Base-by-base conservation (phyloP, 2,888 invertebrate species). In the Polymixis lichenea region DNA sequence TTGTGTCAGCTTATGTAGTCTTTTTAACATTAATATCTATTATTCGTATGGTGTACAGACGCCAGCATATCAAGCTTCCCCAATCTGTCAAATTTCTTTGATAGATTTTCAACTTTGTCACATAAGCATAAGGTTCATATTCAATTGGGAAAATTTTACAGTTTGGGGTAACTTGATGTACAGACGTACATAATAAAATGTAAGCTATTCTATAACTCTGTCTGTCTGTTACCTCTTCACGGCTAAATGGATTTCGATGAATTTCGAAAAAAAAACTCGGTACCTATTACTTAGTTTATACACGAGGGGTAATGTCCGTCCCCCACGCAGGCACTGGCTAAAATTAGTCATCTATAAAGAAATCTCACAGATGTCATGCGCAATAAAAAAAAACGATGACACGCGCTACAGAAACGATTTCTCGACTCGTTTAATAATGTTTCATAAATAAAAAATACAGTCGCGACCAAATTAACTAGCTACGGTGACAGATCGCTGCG, bases 381-480 rank as follows among this genome's bases (percentile, higher is more conserved):
- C 32, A 62, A 61, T 46, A 49, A 38, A 43, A 56, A n/a, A 38
- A 77, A 17, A 22, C n/a, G 6, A 51, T 68, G 25, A 65, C 32
- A 28, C n/a, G 28, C 13, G 38, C 19, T 13, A 17, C 17, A 53
- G 32, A 55, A 69, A 75, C 43, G 61, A 49, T 58, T 46, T 62
- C 46, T 62, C 28, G 56, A 69, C 38, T 49, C n/a, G 32, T 75
- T 49, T n/a, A 80, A 72, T 79, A 86, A 86, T 84, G 84, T 77
- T 82, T 72, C 46, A 68, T 62, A 65, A 78, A 77, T 72, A 78
- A 77, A 77, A 72, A 84, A 77, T 73, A 81, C 83, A 82, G 78
- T 82, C 70, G 83, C 73, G 83, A 84, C 83, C 82, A 90, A 92
- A 91, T 92, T 90, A 90, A 89, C 88, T 89, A 87, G 84, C 76